Evolutionary conservation across 1,140 invertebrate genomes (phyloP).

Genomic region (Tetranychus cinnabarinus): DNA sequence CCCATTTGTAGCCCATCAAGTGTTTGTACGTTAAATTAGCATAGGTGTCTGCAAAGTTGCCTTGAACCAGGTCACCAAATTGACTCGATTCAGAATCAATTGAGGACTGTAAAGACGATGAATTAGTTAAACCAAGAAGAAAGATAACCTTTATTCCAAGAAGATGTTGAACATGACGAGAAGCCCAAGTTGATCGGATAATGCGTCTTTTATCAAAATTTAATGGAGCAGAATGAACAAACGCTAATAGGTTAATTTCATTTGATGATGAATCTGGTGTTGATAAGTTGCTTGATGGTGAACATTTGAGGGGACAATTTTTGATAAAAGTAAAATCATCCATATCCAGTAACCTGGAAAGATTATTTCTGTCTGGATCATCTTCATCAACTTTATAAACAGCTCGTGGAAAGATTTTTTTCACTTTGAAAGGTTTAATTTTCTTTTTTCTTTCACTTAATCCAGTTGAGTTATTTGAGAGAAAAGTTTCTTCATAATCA

Average conservation of each 20-base stretch:
- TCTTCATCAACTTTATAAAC: too few relatives aligned
- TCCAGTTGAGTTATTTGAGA: too few relatives aligned
- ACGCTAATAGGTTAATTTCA: background rate
- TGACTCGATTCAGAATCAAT: conserved; percentile 15
- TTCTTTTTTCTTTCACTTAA: too few relatives aligned
- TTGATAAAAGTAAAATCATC: background rate
- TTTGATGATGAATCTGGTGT: background rate
- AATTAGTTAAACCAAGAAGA: conserved; percentile 14
- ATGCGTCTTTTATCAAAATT: conserved; percentile 20
- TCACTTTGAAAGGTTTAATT: too few relatives aligned
- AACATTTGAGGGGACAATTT: background rate
- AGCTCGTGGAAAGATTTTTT: too few relatives aligned
- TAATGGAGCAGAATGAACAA: conserved; percentile 20
- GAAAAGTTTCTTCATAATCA: too few relatives aligned
- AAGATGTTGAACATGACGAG: conserved; percentile 6
- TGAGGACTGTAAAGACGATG: background rate
- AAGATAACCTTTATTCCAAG: conserved; percentile 17
- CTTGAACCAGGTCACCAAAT: conserved; percentile 24
- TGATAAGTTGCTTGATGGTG: background rate
- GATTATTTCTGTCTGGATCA: too few relatives aligned
- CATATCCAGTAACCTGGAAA: background rate
- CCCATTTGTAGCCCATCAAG: conserved; percentile 61
- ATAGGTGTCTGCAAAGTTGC: conserved; percentile 49
- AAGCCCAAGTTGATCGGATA: conserved; percentile 20
- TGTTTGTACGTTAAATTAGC: conserved; percentile 64